Evolutionary conservation across 2,888 invertebrate species (phyloP).

Genomic region (Brachyptera risi): DNA sequence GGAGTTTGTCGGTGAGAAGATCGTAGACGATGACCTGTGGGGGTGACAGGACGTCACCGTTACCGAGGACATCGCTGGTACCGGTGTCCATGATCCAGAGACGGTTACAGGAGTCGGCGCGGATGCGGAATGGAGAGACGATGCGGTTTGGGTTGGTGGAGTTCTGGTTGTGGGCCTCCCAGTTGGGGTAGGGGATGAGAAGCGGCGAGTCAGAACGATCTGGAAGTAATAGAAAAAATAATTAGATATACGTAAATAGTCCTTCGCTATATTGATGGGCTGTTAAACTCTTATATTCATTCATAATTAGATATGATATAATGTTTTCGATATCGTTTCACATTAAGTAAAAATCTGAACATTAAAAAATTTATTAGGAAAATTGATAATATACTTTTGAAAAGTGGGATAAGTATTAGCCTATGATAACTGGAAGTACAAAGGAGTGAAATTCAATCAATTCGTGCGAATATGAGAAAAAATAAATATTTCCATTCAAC

Average conservation of each 20-base stretch:
- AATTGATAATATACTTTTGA: too few relatives aligned
- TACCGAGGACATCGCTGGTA: slow-evolving; percentile 55
- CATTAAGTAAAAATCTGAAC: neutral
- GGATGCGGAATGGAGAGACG: slow-evolving; percentile 67
- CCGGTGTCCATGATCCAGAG: slow-evolving; percentile 79
- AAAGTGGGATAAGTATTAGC: too few relatives aligned
- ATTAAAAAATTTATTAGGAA: too few relatives aligned
- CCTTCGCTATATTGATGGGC: neutral
- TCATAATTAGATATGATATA: too few relatives aligned
- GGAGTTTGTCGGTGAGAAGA: slow-evolving; percentile 61
- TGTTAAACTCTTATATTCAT: neutral
- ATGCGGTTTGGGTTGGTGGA: slow-evolving; percentile 42
- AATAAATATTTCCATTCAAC: too few relatives aligned
- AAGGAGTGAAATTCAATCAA: too few relatives aligned
- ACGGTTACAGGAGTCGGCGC: slow-evolving; percentile 70
- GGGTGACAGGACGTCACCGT: slow-evolving; percentile 43
- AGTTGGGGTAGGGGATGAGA: slow-evolving; percentile 73
- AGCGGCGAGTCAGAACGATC: slow-evolving; percentile 56
- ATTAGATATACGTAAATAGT: too few relatives aligned
- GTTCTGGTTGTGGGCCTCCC: slow-evolving; percentile 59
- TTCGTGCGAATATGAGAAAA: too few relatives aligned
- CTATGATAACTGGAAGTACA: too few relatives aligned
- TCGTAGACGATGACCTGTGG: slow-evolving; percentile 68
- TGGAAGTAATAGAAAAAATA: too few relatives aligned
- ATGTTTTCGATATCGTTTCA: neutral